Conservation (phyloP, 2,113 vertebrate genomes). For the Daphoenositta chrysoptera region DNA sequence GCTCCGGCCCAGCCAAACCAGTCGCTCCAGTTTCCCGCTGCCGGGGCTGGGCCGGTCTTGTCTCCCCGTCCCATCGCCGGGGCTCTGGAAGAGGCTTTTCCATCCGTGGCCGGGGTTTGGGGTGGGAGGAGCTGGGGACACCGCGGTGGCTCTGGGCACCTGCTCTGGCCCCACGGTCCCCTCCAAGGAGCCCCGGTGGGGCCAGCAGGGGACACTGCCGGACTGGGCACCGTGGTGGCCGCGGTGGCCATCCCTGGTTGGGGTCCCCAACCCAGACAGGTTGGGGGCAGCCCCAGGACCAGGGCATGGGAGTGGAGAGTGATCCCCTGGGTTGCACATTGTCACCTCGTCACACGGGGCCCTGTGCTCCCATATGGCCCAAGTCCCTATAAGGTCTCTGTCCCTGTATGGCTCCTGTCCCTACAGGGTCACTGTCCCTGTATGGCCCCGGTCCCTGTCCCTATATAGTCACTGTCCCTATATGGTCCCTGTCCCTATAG, state of each 20-base stretch:
- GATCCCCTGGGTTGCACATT: neutral
- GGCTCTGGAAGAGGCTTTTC: neutral
- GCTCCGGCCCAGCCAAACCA: constrained; percentile 39
- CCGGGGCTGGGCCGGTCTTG: neutral
- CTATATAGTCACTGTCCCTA: neutral
- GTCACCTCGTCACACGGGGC: fast-evolving
- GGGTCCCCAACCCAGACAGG: no score
- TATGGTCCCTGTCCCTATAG: neutral
- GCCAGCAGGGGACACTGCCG: neutral
- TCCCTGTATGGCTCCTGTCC: no score
- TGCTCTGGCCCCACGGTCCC: fast-evolving
- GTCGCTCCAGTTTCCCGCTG: constrained; percentile 28
- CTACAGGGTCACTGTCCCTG: neutral
- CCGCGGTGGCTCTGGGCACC: fast-evolving
- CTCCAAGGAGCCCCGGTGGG: fast-evolving
- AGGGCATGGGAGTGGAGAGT: fast-evolving
- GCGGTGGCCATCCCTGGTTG: fast-evolving
- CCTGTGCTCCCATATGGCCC: fast-evolving
- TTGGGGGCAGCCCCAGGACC: neutral
- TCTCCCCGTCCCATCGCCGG: neutral
- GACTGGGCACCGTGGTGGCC: neutral
- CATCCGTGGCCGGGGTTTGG: neutral
- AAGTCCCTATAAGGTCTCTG: fast-evolving
- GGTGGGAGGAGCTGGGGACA: neutral
- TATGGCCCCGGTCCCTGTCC: neutral